Evolutionary conservation across 2,888 invertebrate species (phyloP).

Genomic region (Drosophila mimica): DNA sequence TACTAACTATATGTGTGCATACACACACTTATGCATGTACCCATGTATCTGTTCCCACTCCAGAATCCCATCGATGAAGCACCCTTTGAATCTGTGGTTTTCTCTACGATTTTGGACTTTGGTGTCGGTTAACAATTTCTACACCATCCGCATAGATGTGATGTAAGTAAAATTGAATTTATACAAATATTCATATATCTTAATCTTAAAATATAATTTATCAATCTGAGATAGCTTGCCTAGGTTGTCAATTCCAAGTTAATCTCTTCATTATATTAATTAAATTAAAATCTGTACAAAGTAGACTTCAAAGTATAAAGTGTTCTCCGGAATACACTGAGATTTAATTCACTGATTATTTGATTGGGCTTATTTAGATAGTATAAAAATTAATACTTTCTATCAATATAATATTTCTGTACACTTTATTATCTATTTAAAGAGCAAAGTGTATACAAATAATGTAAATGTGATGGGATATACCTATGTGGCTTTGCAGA

Average conservation of each 20-base stretch:
- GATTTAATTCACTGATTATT: not conserved
- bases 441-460: conserved; percentile 28
- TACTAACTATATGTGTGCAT: conserved; percentile 11
- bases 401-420: not conserved
- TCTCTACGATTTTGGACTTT: not conserved
- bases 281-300: not conserved
- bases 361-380: not conserved
- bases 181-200: not conserved
- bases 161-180: conserved; percentile 21
- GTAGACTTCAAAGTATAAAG: not conserved
- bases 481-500: conserved; percentile 1
- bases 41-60: conserved; percentile 13
- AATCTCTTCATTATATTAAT: not conserved
- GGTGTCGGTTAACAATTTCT: conserved; percentile 5
- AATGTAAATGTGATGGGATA: conserved; percentile 43
- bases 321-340: fast-evolving
- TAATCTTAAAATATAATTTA: not conserved
- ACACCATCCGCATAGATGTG: conserved; percentile 2
- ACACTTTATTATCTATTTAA: not conserved
- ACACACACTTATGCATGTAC: conserved; percentile 17
- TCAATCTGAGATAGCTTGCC: no score
- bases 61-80: conserved; percentile 4
- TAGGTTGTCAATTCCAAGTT: not conserved
- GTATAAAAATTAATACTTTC: not conserved
- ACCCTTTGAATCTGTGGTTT: conserved; percentile 19